Evolutionary conservation across 2,888 invertebrate species (phyloP).

Genomic region (Pyrocoelia pectoralis): DNA sequence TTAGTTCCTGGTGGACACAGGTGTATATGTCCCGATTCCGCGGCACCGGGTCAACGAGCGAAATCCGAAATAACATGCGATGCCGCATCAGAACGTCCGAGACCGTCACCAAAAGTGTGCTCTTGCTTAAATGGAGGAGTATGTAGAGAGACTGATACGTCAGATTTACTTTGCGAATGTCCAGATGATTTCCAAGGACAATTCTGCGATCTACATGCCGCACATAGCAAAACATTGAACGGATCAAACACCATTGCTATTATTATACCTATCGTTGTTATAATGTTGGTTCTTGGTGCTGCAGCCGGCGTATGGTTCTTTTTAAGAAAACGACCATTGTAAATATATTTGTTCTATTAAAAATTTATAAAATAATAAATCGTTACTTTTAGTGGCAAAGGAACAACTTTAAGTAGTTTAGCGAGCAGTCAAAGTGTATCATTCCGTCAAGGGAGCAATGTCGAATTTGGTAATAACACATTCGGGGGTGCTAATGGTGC

Average conservation of each 20-base stretch:
- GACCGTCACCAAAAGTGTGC: slow-evolving; percentile 80
- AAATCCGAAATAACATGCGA: slow-evolving; percentile 80
- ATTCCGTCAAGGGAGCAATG: slow-evolving; percentile 92
- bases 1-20: slow-evolving; percentile 86
- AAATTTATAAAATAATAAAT: not conserved
- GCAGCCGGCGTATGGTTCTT: slow-evolving; percentile 84
- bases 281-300: slow-evolving; percentile 74
- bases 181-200: slow-evolving; percentile 74
- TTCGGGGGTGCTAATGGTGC: slow-evolving; percentile 65
- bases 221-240: slow-evolving; percentile 65
- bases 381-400: slow-evolving; percentile 73
- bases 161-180: slow-evolving; percentile 76
- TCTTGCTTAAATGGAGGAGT: slow-evolving; percentile 87
- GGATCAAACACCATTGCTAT: slow-evolving; percentile 74
- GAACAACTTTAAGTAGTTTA: slow-evolving; percentile 78
- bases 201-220: slow-evolving; percentile 74
- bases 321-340: slow-evolving; percentile 85
- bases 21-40: slow-evolving; percentile 89
- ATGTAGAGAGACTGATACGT: slow-evolving; percentile 69
- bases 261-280: slow-evolving; percentile 82
- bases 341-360: slow-evolving; percentile 59
- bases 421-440: slow-evolving; percentile 91
- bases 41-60: slow-evolving; percentile 60
- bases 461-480: slow-evolving; percentile 78
- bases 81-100: slow-evolving; percentile 79